A percentile compares a stretch with the other conserved stretches of the same genome.
Conservation (phyloP, 1,140 invertebrate genomes). For the Dinoponera quadriceps region DNA sequence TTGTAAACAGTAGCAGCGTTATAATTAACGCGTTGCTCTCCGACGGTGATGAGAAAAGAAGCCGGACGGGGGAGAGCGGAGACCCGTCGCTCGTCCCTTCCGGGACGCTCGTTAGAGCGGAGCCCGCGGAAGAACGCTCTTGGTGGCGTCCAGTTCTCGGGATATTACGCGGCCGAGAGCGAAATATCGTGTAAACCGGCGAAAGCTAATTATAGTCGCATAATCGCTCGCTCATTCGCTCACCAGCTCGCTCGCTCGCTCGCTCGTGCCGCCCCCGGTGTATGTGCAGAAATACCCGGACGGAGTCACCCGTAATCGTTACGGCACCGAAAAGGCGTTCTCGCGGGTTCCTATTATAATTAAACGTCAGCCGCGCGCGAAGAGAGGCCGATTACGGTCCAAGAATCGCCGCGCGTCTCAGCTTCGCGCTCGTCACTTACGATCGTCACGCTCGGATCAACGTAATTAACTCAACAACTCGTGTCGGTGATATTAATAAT, state of each 20-base stretch:
- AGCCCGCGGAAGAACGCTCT: slow-evolving; percentile 12
- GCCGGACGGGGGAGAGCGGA: no score
- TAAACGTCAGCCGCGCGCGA: not conserved
- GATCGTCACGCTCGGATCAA: not conserved
- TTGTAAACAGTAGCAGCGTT: no score
- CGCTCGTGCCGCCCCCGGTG: slow-evolving; percentile 35
- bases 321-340: slow-evolving; percentile 7
- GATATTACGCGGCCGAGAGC: slow-evolving; percentile 48
- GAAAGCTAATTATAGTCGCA: slow-evolving; percentile 74
- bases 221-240: slow-evolving; percentile 68
- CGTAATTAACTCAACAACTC: slow-evolving; percentile 7
- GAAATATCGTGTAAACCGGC: slow-evolving; percentile 63
- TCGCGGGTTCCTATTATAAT: slow-evolving; percentile 36
- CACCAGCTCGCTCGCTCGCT: slow-evolving; percentile 65
- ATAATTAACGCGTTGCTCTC: no score
- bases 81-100: no score
- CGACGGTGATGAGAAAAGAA: no score
- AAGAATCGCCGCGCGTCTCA: slow-evolving; percentile 1
- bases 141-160: slow-evolving; percentile 42
- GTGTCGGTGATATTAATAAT: not conserved
- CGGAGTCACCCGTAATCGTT: slow-evolving; percentile 47
- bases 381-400: not conserved
- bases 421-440: no score
- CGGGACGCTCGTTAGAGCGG: no score
- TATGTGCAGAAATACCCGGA: slow-evolving; percentile 60